Evolutionary conservation across 1,140 invertebrate genomes (phyloP).

Genomic region (Episyrphus balteatus): DNA sequence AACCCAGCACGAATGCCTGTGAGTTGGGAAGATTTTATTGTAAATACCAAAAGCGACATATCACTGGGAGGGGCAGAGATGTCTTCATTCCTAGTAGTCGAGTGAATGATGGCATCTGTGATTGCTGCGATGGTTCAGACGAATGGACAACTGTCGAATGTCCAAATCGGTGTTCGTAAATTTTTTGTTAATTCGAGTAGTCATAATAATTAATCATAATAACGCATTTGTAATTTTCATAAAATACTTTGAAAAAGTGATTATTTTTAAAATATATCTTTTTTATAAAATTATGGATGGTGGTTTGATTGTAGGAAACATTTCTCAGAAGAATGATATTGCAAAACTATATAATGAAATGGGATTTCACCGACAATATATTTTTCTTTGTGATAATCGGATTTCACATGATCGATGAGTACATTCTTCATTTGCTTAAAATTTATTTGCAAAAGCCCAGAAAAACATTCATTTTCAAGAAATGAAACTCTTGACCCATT

Average conservation of each 20-base stretch:
- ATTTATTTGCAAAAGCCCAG: too few relatives aligned
- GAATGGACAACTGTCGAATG: slow-evolving; percentile 39
- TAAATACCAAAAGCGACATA: slow-evolving; percentile 39
- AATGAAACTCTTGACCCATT: too few relatives aligned
- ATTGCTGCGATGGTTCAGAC: slow-evolving; percentile 77
- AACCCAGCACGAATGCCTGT: slow-evolving; percentile 85
- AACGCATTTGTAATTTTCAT: too few relatives aligned
- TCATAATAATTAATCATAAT: too few relatives aligned
- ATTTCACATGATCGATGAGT: too few relatives aligned
- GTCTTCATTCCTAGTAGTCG: slow-evolving; percentile 44
- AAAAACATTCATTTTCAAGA: too few relatives aligned
- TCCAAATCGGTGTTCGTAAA: slow-evolving; percentile 22
- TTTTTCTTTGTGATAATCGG: too few relatives aligned
- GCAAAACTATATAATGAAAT: too few relatives aligned
- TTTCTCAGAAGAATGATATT: too few relatives aligned
- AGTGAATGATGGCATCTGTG: slow-evolving; percentile 92
- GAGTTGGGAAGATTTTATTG: slow-evolving; percentile 63
- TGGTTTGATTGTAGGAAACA: slow-evolving; percentile 39
- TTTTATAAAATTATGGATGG: slow-evolving; percentile 26
- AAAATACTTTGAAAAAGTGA: slow-evolving; percentile 18
- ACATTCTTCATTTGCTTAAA: too few relatives aligned
- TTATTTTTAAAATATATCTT: too few relatives aligned
- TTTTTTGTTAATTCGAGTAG: slow-evolving; percentile 14
- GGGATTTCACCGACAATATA: too few relatives aligned
- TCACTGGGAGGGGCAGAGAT: slow-evolving; percentile 29